Conservation (phyloP, 2,888 invertebrate genomes). For the Gandaritis pyraliata region DNA sequence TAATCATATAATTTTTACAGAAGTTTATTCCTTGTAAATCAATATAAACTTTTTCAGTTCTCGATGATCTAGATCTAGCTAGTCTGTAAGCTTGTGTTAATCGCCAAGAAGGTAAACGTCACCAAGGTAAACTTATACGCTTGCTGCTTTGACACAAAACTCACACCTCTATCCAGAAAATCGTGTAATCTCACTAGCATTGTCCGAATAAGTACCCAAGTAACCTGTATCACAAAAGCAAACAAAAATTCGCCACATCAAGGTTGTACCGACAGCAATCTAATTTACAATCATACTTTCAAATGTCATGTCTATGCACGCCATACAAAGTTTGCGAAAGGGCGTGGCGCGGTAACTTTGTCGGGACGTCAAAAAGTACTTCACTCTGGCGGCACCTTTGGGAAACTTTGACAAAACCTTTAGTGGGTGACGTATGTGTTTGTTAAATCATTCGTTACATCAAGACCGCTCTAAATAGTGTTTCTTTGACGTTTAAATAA, state of each 20-base stretch:
- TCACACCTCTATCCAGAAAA: slow-evolving; percentile 42
- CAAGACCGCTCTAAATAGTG: slow-evolving; percentile 38
- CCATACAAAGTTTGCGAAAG: slow-evolving; percentile 35
- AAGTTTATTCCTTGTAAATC: too few species aligned
- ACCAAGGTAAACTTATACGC: too few species aligned
- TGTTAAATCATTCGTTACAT: slow-evolving; percentile 48
- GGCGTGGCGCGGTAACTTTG: slow-evolving; percentile 65
- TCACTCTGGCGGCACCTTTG: slow-evolving; percentile 29
- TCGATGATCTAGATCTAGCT: too few species aligned
- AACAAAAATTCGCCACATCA: slow-evolving; percentile 83
- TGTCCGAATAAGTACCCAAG: slow-evolving; percentile 30
- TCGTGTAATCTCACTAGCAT: slow-evolving; percentile 8
- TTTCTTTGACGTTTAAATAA: slow-evolving; percentile 28
- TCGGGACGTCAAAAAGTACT: slow-evolving; percentile 42
- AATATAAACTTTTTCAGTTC: too few species aligned
- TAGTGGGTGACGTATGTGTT: slow-evolving; percentile 54
- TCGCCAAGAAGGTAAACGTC: too few species aligned
- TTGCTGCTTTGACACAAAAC: slow-evolving; percentile 32
- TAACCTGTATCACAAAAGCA: slow-evolving; percentile 49
- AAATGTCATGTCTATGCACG: slow-evolving; percentile 34
- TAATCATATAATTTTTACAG: too few species aligned
- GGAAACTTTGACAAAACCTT: slow-evolving; percentile 46
- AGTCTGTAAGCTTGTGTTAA: too few species aligned
- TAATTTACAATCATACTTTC: slow-evolving; percentile 58
- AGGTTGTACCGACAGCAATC: slow-evolving; percentile 56